Base-by-base conservation (phyloP, 1,140 invertebrate species). In the Drosophila littoralis region DNA sequence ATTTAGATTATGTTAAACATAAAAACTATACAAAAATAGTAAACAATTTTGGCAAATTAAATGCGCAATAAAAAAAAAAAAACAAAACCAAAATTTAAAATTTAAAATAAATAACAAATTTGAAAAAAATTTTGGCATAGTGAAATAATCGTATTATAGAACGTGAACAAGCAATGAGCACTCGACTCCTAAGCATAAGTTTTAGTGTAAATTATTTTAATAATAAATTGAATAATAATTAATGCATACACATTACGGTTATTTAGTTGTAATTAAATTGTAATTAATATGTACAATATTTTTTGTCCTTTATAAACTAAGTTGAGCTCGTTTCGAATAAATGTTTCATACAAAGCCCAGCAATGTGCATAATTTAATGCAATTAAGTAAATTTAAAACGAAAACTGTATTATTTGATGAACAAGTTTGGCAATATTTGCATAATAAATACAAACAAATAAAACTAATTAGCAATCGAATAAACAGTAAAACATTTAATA, bases 181-280 rank as follows among this genome's bases (percentile, higher is more conserved):
- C 64, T 86, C 70, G 61, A 78, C 75, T 81, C 69, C 52, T 81
- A 75, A 63, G 36, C 51, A 54, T 85, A 82, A 79, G 75, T 86
- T 85, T 81, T 64, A 66, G 58, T 85, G 77, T 77, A 59, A 22
- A 86, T 69, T 69, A 74, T 57, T 68, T 74, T 42, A 59, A 58
- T 36, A 35, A 35, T 15, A 48, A 55, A 77, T 59, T 75, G 75
- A 73, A 81, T 75, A 71, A 35, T 42, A 63, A 55, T 42, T 46
- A 55, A 61, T 40, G 12, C 46, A 57, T 59, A 55, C 45, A 51
- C 17, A 46, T 46, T 84, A 81, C 81, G 79, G 83, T 88, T 85
- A 85, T 88, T 86, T 85, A 88, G 79, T 85, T 85, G 83, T 85
- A 86, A 85, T 79, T 85, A 35, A 65, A 50, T 65, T 73, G 51